phyloP scores from a whole-genome alignment of 2,113 vertebrate species.

The Atlantisia rogersi region DNA sequence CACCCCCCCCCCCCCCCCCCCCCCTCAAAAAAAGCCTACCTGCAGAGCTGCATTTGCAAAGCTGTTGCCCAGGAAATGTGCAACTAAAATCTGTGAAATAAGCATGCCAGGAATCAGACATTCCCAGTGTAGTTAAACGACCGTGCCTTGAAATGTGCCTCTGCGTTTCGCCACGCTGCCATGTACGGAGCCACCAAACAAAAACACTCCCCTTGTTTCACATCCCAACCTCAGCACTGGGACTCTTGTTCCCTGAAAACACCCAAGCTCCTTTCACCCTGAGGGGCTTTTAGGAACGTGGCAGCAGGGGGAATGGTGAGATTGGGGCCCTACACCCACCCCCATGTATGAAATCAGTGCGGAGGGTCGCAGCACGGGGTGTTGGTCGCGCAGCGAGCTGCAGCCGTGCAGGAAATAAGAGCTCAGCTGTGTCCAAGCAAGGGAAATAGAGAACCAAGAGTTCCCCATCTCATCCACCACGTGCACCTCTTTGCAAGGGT shows the following conservation, averaged over 20 bases:
- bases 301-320: neutral
- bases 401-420: neutral
- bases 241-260: neutral
- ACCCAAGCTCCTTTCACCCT: neutral
- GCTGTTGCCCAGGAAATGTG: conserved; percentile 52
- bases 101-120: conserved; percentile 51
- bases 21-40: neutral
- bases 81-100: conserved; percentile 67
- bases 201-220: conserved; percentile 16
- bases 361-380: neutral
- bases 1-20: too few species aligned
- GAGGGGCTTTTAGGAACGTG: neutral
- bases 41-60: conserved; percentile 46
- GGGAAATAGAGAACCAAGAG: neutral
- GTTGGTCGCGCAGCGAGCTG: accelerated
- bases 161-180: conserved; percentile 50
- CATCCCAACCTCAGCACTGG: neutral
- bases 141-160: conserved; percentile 64
- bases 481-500: accelerated
- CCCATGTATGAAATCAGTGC: neutral
- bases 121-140: conserved; percentile 61
- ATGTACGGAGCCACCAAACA: conserved; percentile 29
- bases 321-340: neutral
- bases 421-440: neutral
- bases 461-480: neutral